These are phyloP conservation scores for Pangasius sanitwongsei DNA, from an alignment of 2,797 vertebrate species.

Conservation along the genomic window DNA sequence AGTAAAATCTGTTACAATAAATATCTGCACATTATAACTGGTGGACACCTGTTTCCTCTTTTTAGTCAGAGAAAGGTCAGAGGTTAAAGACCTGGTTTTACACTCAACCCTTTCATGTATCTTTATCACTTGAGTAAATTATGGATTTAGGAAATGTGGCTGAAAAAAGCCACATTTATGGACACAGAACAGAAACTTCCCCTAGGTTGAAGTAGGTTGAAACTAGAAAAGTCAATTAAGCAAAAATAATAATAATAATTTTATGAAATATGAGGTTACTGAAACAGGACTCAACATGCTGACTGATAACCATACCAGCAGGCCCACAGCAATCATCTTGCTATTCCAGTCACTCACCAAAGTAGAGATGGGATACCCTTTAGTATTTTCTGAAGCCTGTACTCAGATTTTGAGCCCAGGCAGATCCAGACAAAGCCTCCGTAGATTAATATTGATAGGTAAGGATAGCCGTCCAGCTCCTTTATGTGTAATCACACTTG, in stretches of 20 bases:
- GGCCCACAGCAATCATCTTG: conserved; percentile 5
- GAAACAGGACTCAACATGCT: conserved; percentile 18
- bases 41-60: conserved; percentile 36
- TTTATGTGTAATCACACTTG: conserved; percentile 71
- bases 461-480: conserved; percentile 71
- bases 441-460: conserved; percentile 69
- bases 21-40: background rate
- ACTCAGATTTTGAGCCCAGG: conserved; percentile 60
- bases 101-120: background rate
- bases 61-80: conserved; percentile 31
- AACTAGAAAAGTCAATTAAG: background rate
- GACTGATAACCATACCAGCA: conserved; percentile 8
- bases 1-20: background rate
- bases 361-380: conserved; percentile 60
- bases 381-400: conserved; percentile 62
- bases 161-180: background rate
- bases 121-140: background rate
- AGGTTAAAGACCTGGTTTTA: background rate
- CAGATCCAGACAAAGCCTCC: conserved; percentile 60
- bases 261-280: background rate
- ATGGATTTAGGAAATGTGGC: background rate
- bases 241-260: background rate
- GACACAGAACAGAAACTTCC: conserved; percentile 15
- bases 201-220: background rate
- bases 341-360: conserved; percentile 56